A percentile compares a stretch with the other conserved stretches of the same genome.
Evolutionary conservation across 2,113 vertebrate species (phyloP).

Genomic region (Callopanchax toddi): DNA sequence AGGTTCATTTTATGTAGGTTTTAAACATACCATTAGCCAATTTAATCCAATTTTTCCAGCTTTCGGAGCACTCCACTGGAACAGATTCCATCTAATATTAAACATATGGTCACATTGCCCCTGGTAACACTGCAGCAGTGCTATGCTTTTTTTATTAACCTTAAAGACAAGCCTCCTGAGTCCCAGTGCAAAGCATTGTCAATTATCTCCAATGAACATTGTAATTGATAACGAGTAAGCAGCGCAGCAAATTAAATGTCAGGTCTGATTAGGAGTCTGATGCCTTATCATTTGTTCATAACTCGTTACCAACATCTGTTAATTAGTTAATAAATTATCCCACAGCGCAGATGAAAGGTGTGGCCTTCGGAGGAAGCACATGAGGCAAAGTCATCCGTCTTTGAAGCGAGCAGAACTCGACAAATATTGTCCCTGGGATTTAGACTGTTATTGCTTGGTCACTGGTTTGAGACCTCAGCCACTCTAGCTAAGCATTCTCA

Average conservation of each 20-base stretch:
- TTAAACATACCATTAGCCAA: slow-evolving; percentile 87
- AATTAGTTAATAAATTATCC: slow-evolving; percentile 80
- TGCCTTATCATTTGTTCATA: slow-evolving; percentile 85
- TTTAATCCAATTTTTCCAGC: slow-evolving; percentile 86
- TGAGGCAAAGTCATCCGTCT: slow-evolving; percentile 73
- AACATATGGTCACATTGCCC: slow-evolving; percentile 83
- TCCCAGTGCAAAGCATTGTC: slow-evolving; percentile 69
- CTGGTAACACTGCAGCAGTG: slow-evolving; percentile 63
- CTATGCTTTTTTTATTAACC: slow-evolving; percentile 59
- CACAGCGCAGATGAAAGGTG: slow-evolving; percentile 63
- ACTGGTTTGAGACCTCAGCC: slow-evolving; percentile 74
- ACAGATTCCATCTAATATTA: slow-evolving; percentile 86
- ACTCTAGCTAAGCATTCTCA: slow-evolving; percentile 61
- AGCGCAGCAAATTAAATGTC: slow-evolving; percentile 83
- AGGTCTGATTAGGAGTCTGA: slow-evolving; percentile 81
- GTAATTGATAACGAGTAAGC: slow-evolving; percentile 81
- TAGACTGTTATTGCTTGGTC: slow-evolving; percentile 77
- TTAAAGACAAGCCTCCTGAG: slow-evolving; percentile 69
- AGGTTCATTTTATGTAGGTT: slow-evolving; percentile 83
- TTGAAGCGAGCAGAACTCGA: slow-evolving; percentile 69
- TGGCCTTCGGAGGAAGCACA: slow-evolving; percentile 52
- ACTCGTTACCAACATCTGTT: slow-evolving; percentile 84
- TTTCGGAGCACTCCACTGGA: slow-evolving; percentile 82
- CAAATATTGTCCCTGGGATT: slow-evolving; percentile 78
- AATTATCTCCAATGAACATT: slow-evolving; percentile 73